Percentiles rank a stretch among this genome's conserved stretches.
These are phyloP conservation scores for Camelus dromedarius DNA, from an alignment of 2,113 vertebrate species.

Conservation along the genomic window DNA sequence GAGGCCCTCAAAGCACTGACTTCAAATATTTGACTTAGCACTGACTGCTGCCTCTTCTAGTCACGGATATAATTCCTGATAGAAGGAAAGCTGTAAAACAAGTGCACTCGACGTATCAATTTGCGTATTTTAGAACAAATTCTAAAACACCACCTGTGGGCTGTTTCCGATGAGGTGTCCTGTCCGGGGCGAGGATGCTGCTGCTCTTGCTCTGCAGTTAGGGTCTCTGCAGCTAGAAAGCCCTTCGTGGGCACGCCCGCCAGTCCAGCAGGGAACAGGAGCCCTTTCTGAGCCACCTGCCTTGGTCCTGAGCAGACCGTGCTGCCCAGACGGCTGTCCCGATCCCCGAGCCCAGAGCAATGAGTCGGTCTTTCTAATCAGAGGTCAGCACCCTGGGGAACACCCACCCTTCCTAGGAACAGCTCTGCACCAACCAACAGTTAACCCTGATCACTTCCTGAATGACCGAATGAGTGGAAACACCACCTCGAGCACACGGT, in stretches of 20 bases:
- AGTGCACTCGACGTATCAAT: background rate
- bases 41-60: background rate
- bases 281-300: background rate
- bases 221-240: background rate
- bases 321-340: background rate
- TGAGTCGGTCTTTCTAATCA: background rate
- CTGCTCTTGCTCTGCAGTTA: background rate
- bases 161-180: background rate
- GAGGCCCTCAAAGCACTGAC: background rate
- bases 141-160: background rate
- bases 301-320: background rate
- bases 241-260: accelerated
- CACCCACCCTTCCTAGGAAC: background rate
- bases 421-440: background rate
- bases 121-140: background rate
- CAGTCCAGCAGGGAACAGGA: background rate
- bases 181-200: background rate
- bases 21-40: background rate
- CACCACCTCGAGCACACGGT: accelerated
- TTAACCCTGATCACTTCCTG: background rate
- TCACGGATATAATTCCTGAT: background rate
- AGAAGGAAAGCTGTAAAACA: background rate
- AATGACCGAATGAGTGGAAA: background rate
- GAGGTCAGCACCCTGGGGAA: background rate
- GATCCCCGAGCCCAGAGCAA: background rate